Evolutionary conservation across 2,797 vertebrate genomes (phyloP).

Genomic region (Eulemur mongoz): DNA sequence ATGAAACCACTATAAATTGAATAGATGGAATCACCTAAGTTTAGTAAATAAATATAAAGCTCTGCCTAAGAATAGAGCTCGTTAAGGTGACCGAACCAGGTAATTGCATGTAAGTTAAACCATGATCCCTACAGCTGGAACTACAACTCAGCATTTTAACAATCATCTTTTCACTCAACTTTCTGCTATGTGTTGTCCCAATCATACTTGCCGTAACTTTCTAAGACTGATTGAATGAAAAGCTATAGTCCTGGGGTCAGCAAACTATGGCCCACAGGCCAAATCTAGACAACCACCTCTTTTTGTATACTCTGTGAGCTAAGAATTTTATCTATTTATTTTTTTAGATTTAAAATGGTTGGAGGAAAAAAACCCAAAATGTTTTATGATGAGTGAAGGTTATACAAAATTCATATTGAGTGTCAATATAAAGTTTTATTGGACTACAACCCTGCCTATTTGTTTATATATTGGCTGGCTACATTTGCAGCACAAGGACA

Average conservation of each 20-base stretch:
- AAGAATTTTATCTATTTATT: background rate
- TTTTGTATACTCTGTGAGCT: background rate
- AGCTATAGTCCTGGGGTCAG: background rate
- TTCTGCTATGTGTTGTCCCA: background rate
- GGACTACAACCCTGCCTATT: background rate
- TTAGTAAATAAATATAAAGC: background rate
- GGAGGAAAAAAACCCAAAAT: background rate
- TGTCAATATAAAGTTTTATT: background rate
- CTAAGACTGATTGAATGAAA: background rate
- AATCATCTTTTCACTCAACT: background rate
- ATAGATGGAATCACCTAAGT: background rate
- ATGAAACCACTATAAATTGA: background rate
- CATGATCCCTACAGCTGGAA: background rate
- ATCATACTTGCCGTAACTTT: background rate
- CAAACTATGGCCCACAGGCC: background rate
- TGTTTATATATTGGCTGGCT: background rate
- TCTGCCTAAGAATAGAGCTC: background rate
- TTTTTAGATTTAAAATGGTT: background rate
- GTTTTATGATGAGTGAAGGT: background rate
- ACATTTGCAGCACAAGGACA: background rate
- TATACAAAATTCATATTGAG: background rate
- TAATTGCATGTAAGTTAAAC: background rate
- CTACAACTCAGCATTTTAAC: background rate
- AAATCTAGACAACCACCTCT: background rate
- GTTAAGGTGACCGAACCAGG: conserved; percentile 80